Percentiles rank a stretch among this genome's conserved stretches.
These are phyloP conservation scores for Drosophila parabipectinata DNA, from an alignment of 1,140 invertebrate genomes.

Conservation along the genomic window DNA sequence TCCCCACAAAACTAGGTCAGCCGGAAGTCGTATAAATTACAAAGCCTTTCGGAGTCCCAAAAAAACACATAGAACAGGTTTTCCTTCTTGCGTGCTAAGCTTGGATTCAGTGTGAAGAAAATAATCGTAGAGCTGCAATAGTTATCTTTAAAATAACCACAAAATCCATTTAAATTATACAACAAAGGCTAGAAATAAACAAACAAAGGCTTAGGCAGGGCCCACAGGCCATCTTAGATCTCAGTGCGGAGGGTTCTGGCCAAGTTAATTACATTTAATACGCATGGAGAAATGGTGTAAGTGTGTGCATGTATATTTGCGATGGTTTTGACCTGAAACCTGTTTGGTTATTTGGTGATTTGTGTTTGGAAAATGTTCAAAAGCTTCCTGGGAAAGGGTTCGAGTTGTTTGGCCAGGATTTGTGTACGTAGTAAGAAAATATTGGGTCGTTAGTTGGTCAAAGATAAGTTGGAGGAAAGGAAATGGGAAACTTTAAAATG, in stretches of 20 bases:
- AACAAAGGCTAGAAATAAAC: conserved; percentile 55
- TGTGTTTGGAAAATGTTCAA: conserved; percentile 51
- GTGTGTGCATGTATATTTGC: conserved; percentile 30
- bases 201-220: conserved; percentile 46
- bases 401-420: not conserved
- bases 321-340: conserved; percentile 57
- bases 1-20: conserved; percentile 63
- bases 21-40: conserved; percentile 68
- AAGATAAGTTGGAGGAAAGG: conserved; percentile 9
- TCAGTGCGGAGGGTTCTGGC: conserved; percentile 36
- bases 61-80: conserved; percentile 30
- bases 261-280: conserved; percentile 82
- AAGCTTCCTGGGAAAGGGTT: conserved; percentile 20
- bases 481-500: too few relatives aligned
- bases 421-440: conserved; percentile 22
- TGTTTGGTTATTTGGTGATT: conserved; percentile 71
- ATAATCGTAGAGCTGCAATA: conserved; percentile 48
- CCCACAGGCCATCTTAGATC: conserved; percentile 28
- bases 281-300: conserved; percentile 44
- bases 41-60: conserved; percentile 28
- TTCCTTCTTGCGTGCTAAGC: conserved; percentile 21
- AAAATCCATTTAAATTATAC: conserved; percentile 78
- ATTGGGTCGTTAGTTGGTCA: conserved; percentile 19
- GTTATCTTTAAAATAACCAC: conserved; percentile 78
- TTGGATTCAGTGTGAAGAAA: conserved; percentile 57